A percentile compares a stretch with the other conserved stretches of the same genome.
Conservation (phyloP, 2,113 vertebrate genomes). For the Camelus dromedarius region DNA sequence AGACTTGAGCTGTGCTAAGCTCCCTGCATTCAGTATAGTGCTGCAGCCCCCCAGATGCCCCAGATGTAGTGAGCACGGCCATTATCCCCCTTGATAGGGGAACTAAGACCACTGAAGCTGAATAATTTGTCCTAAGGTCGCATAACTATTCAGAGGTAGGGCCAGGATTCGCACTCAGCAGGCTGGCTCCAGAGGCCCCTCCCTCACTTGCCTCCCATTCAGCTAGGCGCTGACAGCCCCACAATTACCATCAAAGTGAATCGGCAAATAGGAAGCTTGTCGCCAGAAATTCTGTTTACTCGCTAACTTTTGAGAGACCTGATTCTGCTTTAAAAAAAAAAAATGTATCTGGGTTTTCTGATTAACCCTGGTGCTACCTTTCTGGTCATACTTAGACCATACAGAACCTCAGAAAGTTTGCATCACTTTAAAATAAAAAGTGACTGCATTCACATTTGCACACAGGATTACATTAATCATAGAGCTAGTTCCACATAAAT, state of each 20-base stretch:
- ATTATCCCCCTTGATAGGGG: background rate
- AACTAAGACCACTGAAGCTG: background rate
- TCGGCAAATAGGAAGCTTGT: background rate
- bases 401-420: background rate
- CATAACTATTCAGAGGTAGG: background rate
- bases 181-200: background rate
- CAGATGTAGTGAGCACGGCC: accelerated
- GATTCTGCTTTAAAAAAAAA: background rate
- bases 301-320: background rate
- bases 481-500: background rate
- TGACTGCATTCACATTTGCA: background rate
- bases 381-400: background rate
- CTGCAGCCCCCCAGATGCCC: background rate
- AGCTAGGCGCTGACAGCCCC: background rate
- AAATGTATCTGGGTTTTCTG: background rate
- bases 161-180: background rate
- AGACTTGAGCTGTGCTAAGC: background rate
- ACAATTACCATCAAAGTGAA: background rate
- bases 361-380: background rate
- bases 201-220: accelerated
- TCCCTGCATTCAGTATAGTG: accelerated
- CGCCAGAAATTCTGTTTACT: background rate
- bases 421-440: background rate
- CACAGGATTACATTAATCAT: background rate
- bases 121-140: background rate